phyloP scores from a whole-genome alignment of 2,113 vertebrate species.

The Willisornis vidua region DNA sequence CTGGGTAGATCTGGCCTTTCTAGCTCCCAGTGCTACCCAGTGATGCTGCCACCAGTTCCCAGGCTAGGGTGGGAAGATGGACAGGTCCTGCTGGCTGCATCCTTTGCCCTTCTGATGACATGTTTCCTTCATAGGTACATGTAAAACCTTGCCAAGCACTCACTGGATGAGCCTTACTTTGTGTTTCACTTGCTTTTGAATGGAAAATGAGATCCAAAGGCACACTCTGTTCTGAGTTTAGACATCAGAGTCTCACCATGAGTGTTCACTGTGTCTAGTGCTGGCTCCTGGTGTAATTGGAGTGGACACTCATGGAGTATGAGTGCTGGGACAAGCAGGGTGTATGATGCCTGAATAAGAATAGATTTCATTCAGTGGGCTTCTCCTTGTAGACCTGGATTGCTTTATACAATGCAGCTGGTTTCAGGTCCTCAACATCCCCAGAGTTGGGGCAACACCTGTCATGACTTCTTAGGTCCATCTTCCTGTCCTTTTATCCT shows the following conservation, averaged over 20 bases:
- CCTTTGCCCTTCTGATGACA: not conserved
- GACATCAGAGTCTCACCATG: not conserved
- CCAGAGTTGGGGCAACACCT: not conserved
- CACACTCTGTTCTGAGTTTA: not conserved
- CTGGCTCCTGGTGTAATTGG: not conserved
- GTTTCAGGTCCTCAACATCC: not conserved
- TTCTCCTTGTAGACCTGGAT: not conserved
- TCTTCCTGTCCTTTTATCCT: not conserved
- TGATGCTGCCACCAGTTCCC: not conserved
- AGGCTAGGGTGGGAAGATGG: not conserved
- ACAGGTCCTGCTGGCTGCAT: not conserved
- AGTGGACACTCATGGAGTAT: not conserved
- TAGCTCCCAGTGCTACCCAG: not conserved
- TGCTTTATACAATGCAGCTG: not conserved
- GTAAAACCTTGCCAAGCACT: not conserved
- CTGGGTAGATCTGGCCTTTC: not conserved
- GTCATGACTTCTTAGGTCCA: not conserved
- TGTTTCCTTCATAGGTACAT: not conserved
- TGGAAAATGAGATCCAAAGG: not conserved
- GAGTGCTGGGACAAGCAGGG: not conserved
- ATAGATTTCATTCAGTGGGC: not conserved
- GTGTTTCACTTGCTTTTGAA: not conserved
- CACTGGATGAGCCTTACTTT: not conserved
- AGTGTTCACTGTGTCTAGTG: not conserved
- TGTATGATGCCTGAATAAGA: not conserved